phyloP scores from a whole-genome alignment of 2,888 invertebrate species.

The Aricia artaxerxes region DNA sequence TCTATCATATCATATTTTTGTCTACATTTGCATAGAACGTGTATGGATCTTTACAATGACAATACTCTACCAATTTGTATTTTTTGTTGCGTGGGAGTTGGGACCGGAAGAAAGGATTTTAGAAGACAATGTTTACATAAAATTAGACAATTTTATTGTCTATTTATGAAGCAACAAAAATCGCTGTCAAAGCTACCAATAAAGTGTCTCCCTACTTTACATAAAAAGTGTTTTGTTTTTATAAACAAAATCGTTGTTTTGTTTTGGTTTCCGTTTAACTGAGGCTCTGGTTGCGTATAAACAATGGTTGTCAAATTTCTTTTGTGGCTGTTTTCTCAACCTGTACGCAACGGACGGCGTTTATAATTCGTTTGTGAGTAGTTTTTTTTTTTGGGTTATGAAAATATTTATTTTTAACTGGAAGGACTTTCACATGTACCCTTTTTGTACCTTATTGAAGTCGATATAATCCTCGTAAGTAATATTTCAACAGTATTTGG shows the following conservation, averaged over 20 bases:
- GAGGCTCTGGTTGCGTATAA: constrained; percentile 11
- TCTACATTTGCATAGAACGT: not conserved
- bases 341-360: not conserved
- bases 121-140: not conserved
- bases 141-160: not conserved
- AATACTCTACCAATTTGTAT: not conserved
- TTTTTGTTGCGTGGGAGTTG: not conserved
- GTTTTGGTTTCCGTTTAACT: constrained; percentile 14
- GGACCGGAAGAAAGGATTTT: not conserved
- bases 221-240: constrained; percentile 1
- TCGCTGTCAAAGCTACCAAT: not conserved
- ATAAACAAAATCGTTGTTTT: constrained; percentile 2
- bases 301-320: constrained; percentile 22
- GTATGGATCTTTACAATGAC: not conserved
- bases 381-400: constrained; percentile 7
- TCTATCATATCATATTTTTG: not conserved
- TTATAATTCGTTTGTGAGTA: constrained; percentile 3
- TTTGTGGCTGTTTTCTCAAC: constrained; percentile 18
- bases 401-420: not conserved
- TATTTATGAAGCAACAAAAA: not conserved
- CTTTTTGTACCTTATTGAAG: too few species aligned
- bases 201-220: not conserved
- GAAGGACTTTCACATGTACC: not conserved
- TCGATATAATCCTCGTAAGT: too few species aligned
- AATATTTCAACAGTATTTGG: too few species aligned